Evolutionary conservation across 2,113 vertebrate genomes (phyloP), one percentile per base, ranked within the genome.

Genomic region (Paradoxurus hermaphroditus): DNA sequence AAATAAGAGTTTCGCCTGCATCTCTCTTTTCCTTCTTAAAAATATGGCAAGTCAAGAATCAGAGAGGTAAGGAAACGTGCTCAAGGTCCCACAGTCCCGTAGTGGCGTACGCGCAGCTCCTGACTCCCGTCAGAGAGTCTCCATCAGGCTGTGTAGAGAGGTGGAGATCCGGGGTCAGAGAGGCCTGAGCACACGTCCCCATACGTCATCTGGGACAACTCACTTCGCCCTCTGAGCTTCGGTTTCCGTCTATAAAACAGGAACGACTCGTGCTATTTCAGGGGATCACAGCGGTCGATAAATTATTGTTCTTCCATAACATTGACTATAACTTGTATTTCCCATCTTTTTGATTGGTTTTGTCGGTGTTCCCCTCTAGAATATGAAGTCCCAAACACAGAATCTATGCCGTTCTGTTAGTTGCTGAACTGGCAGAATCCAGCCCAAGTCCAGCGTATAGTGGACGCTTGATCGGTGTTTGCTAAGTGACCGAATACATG

Each of bases 21-120:
- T 73, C 29, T 81, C 5, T 70, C 36, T 49, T 36, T 86, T 53
- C 44, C 44, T 44, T 95, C 23, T 95, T 44, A 73, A 36, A 59
- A 81, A 15, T 2, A 19, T 65, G 87, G 34, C 65, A 65, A 51
- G 25, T 13, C 39, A 86, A 70, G 29, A 27, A 25, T 77, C 44
- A 36, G 41, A 65, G 90, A 44, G 15, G 8, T 8, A 27, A 34
- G 44, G 49, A 81, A 41, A 13, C 39, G 15, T 4, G 18, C 25
- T 34, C 49, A 4, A 39, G 59, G 41, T 73, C 86, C 41, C 3
- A 21, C 41, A 39, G 88, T 7, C 56, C 23, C n/a, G 19, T 15
- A 46, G 59, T 12, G 34, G 13, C 25, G 18, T 8, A 11, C 21
- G 41, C 31, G 56, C 19, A 18, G 4, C 18, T 41, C 51, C 63